These are phyloP conservation scores for Anodontia alba DNA, from an alignment of 2,888 invertebrate genomes.

Conservation along the genomic window DNA sequence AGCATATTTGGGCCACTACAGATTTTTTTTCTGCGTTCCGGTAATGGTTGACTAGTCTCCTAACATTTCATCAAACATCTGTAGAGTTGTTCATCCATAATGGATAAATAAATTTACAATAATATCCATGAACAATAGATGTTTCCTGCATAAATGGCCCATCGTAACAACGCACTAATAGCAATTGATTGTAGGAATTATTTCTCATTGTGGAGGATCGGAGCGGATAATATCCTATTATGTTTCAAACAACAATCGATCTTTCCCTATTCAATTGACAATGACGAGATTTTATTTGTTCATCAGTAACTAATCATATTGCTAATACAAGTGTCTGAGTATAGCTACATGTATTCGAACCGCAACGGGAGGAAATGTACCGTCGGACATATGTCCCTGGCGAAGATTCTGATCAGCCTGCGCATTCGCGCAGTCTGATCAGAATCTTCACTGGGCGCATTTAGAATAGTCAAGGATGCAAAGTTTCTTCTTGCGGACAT, in stretches of 20 bases:
- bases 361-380: too few species aligned
- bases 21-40: too few species aligned
- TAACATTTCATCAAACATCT: too few species aligned
- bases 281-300: conserved; percentile 6
- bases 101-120: neutral
- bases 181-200: neutral
- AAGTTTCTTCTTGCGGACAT: too few species aligned
- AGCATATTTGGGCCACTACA: too few species aligned
- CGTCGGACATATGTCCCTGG: neutral
- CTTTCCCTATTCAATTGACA: neutral
- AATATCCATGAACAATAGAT: neutral
- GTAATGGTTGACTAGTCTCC: too few species aligned
- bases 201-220: neutral
- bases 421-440: too few species aligned
- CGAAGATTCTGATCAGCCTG: too few species aligned
- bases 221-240: conserved; percentile 2
- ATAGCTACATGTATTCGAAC: neutral
- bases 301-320: neutral
- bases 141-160: neutral
- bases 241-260: conserved; percentile 1
- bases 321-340: neutral
- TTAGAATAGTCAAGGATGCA: too few species aligned
- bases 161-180: neutral
- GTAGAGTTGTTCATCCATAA: neutral
- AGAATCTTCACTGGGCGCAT: too few species aligned